A percentile compares a stretch with the other conserved stretches of the same genome.
These are phyloP conservation scores for Pontoporia blainvillei DNA, from an alignment of 2,113 vertebrate genomes.

Conservation along the genomic window DNA sequence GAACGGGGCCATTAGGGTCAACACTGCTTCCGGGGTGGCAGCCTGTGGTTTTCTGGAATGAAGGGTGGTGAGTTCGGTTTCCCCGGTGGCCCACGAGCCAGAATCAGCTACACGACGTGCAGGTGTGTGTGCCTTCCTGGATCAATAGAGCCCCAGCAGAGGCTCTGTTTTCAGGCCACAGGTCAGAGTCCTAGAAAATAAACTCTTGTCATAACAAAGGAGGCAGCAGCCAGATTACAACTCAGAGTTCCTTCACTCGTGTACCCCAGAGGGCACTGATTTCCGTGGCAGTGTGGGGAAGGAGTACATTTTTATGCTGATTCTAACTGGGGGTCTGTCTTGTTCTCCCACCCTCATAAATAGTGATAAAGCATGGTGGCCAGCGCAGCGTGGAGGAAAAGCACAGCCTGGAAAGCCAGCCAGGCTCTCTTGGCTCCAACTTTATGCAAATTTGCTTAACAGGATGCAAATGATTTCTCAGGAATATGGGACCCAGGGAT, in stretches of 20 bases:
- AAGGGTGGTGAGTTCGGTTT: neutral
- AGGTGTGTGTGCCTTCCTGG: neutral
- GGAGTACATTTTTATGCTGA: neutral
- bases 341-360: neutral
- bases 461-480: constrained; percentile 40
- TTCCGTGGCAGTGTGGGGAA: neutral
- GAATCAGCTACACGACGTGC: neutral
- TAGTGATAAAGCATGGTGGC: neutral
- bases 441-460: constrained; percentile 21
- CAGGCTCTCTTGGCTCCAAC: constrained; percentile 12
- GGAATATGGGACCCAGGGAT: neutral
- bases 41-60: constrained; percentile 28
- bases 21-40: neutral
- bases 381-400: neutral
- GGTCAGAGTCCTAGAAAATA: constrained; percentile 42
- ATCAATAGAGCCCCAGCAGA: neutral
- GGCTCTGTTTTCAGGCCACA: constrained; percentile 28
- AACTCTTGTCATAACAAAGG: constrained; percentile 10
- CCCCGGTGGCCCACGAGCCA: neutral
- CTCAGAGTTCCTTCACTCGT: neutral
- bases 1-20: neutral
- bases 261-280: neutral
- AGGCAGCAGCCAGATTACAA: constrained; percentile 13
- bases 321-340: neutral
- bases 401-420: neutral